Conservation (phyloP, 1,140 invertebrate species). For the Ceratoteleas bidentatus region DNA sequence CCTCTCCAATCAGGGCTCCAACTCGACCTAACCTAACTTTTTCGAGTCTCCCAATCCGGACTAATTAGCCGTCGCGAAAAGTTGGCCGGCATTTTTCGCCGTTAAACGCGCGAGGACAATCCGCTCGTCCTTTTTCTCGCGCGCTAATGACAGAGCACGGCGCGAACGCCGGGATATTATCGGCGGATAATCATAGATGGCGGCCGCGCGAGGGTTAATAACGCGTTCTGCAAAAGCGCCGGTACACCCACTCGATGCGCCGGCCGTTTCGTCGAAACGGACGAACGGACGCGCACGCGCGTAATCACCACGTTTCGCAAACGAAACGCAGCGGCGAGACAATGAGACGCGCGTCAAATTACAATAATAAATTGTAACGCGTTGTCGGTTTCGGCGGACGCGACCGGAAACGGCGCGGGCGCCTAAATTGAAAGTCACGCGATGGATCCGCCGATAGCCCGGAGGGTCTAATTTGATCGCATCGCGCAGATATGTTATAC, state of each 20-base stretch:
- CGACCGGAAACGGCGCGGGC: constrained; percentile 34
- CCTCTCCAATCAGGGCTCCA: too few species aligned
- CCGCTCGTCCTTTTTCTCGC: constrained; percentile 60
- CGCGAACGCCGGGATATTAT: constrained; percentile 78
- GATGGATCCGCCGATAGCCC: constrained; percentile 46
- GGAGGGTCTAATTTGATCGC: constrained; percentile 59
- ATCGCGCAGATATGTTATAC: constrained; percentile 62
- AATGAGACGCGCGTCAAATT: not conserved
- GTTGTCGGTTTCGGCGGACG: constrained; percentile 9
- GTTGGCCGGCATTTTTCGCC: too few species aligned
- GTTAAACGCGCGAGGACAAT: constrained; percentile 47
- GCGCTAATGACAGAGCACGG: constrained; percentile 77
- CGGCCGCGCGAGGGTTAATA: constrained; percentile 79
- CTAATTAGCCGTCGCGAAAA: too few species aligned
- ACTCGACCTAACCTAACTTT: too few species aligned
- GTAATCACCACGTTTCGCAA: constrained; percentile 57
- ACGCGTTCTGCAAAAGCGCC: constrained; percentile 78
- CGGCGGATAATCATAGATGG: constrained; percentile 80
- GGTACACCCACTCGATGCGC: constrained; percentile 75
- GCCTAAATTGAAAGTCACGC: constrained; percentile 58
- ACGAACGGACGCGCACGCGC: constrained; percentile 47
- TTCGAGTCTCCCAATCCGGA: too few species aligned
- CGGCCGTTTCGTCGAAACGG: constrained; percentile 60
- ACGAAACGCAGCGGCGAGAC: constrained; percentile 39
- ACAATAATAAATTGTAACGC: not conserved